Evolutionary conservation across 2,113 vertebrate genomes (phyloP), one percentile per base, ranked within the genome.

Genomic region (Xiphophorus couchianus): DNA sequence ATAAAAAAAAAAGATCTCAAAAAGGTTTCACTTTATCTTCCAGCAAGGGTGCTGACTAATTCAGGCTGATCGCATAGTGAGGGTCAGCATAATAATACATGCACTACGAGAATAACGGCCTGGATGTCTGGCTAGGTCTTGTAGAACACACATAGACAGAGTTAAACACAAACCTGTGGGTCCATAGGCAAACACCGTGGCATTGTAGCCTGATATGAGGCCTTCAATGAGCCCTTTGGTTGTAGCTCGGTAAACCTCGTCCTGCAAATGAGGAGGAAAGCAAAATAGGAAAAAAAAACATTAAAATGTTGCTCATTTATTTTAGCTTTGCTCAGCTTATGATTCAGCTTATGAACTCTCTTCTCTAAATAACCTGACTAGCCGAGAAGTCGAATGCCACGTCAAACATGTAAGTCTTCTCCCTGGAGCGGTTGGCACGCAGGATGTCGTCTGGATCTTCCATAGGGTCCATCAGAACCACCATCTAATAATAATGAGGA

Each of bases 391-490:
- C 96, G 4, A 98, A 98, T 13, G 95, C 93, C 89, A 96, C 91
- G 0, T 98, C 96, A 0, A 98, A 98, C 91, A 97, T 85, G 68
- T 96, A 98, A 2, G 96, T 96, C 88, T 97, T 97, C 91, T 98
- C 96, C 65, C 95, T 92, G 80, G 96, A 97, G 64, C 95, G 94
- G 84, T 96, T 95, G 31, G 96, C 96, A 77, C 95, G 91, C 70
- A 96, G 92, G 84, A 97, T 93, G 71, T 97, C 95, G 0, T 96
- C 95, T 0, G 95, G 95, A 71, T 97, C 96, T 68, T 97, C 96
- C 95, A 96, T 91, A 14, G 97, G 97, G 85, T 97, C 97, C 96
- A 93, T 96, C 44, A 98, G 92, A 71, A 97, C 95, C 91, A 97
- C 96, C 93, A 97, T 95, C 97, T 97, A 77, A 71, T 35, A 54